Conservation (phyloP, 1,140 invertebrate genomes). For the Drosophila chauvacae region DNA sequence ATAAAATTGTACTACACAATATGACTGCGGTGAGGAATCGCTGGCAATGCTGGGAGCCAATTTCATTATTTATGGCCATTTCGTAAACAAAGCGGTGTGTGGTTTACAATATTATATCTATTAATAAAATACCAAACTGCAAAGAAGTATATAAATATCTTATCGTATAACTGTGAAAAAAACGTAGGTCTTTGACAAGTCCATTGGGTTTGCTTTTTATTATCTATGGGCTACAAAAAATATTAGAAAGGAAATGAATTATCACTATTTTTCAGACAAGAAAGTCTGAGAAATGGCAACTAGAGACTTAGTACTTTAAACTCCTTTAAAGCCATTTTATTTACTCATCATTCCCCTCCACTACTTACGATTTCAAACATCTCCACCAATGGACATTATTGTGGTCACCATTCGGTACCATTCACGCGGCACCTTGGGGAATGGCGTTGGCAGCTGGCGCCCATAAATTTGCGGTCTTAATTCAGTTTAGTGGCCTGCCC, state of each 20-base stretch:
- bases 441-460: conserved; percentile 22
- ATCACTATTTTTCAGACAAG: no score
- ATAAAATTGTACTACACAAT: conserved; percentile 20
- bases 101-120: neutral
- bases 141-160: neutral
- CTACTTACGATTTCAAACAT: neutral
- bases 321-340: neutral
- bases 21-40: neutral
- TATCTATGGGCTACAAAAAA: neutral
- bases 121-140: neutral
- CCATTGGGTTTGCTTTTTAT: neutral
- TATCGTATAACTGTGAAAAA: neutral
- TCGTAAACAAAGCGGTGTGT: neutral
- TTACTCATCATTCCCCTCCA: neutral
- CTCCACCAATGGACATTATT: conserved; percentile 42
- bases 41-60: neutral
- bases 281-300: neutral
- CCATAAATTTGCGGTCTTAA: conserved; percentile 72
- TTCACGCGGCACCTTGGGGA: conserved; percentile 14
- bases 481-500: conserved; percentile 60
- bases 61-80: conserved; percentile 14
- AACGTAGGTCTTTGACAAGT: neutral
- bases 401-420: conserved; percentile 24
- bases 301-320: neutral
- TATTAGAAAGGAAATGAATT: neutral